Evolutionary conservation across 2,888 invertebrate genomes (phyloP), one percentile per base, ranked within the genome.

Genomic region (Diadromus collaris): DNA sequence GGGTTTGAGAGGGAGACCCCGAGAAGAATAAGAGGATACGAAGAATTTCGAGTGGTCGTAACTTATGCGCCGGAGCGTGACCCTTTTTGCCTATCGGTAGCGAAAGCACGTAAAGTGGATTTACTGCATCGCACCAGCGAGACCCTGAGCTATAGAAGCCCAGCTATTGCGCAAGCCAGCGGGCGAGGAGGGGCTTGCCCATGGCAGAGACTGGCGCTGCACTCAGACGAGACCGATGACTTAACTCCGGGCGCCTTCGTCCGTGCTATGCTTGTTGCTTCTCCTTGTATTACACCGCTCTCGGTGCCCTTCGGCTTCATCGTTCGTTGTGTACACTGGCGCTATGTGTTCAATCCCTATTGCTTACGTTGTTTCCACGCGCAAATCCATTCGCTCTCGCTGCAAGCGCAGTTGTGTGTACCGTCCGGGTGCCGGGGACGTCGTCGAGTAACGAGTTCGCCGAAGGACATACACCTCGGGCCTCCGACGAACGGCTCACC

Each of bases 71-170:
- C 65, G 48, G 79, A 76, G 79, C 81, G 82, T 80, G 84, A 80
- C 83, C 82, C 85, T 87, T 86, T 86, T 87, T 88, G 85, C 87
- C 86, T 86, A 87, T 88, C 87, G 84, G 76, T 77, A 77, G 76
- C 81, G 83, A 79, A 83, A 84, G 81, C 82, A 86, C 84, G 86
- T 86, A 86, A 85, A 85, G 82, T 83, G 83, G 86, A 88, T 87
- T 87, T 88, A 88, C 86, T 82, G 85, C 86, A 81, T 83, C 80
- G 83, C 76, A 77, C 79, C 79, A 65, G 70, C 74, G 19, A 67
- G 74, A 69, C 74, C 70, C 70, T 54, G 60, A 41, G 44, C 54
- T 68, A 72, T 54, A 48, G 63, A 61, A 24, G 7, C 51, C 38
- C n/a, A n/a, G n/a, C 29, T 32, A 64, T 51, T 65, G 32, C 67